phyloP scores from a whole-genome alignment of 2,797 vertebrate species.

The Poliocrania exsul region DNA sequence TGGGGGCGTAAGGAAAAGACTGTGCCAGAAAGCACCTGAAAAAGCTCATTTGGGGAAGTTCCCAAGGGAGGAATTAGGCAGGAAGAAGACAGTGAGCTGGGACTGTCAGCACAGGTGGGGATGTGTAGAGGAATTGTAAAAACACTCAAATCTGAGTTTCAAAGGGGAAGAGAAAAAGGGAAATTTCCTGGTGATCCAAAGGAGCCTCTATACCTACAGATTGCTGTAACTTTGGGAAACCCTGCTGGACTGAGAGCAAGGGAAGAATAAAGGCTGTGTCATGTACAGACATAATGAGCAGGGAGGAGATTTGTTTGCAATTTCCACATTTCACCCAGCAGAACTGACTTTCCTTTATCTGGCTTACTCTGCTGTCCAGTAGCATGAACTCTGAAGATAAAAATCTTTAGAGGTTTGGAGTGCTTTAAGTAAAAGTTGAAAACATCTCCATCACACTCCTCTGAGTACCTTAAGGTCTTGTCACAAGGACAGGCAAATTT shows the following conservation, averaged over 20 bases:
- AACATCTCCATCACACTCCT: neutral
- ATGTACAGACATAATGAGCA: neutral
- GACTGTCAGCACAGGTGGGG: neutral
- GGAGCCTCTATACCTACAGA: neutral
- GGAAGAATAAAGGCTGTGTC: neutral
- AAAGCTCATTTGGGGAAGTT: neutral
- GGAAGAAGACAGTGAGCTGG: neutral
- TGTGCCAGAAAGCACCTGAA: neutral
- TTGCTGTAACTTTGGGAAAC: neutral
- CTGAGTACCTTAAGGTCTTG: neutral
- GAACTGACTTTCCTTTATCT: neutral
- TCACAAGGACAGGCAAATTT: neutral
- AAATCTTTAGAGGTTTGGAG: neutral
- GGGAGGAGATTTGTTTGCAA: constrained; percentile 13
- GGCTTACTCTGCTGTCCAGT: neutral
- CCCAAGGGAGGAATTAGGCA: neutral
- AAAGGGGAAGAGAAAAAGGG: neutral
- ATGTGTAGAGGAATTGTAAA: neutral
- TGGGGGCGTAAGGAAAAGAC: neutral
- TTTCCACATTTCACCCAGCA: neutral
- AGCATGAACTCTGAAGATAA: neutral
- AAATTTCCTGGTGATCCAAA: neutral
- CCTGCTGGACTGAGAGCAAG: neutral
- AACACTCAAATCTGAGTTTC: neutral
- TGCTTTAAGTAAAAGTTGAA: neutral